Conservation (phyloP, 1,140 invertebrate genomes). For the Drosophila kurseongensis region DNA sequence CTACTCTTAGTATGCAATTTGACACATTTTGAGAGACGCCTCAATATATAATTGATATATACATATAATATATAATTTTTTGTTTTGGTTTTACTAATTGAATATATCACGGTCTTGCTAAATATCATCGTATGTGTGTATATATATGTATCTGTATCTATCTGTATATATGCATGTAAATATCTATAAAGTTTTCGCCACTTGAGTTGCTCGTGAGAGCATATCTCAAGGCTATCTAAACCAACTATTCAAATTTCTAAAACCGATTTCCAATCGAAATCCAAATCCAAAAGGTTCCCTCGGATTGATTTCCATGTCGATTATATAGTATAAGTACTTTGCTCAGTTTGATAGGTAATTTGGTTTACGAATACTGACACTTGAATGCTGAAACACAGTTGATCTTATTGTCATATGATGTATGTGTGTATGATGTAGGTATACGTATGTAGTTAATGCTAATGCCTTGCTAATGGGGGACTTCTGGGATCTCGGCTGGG, state of each 20-base stretch:
- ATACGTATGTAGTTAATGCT: constrained; percentile 37
- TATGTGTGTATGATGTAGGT: constrained; percentile 58
- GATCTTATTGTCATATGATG: constrained; percentile 84
- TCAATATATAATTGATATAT: constrained; percentile 71
- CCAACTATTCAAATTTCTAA: constrained; percentile 67
- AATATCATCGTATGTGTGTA: constrained; percentile 79
- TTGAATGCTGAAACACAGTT: constrained; percentile 83
- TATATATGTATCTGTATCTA: constrained; percentile 54
- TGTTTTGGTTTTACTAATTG: constrained; percentile 70
- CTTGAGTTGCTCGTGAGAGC: constrained; percentile 62
- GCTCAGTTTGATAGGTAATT: constrained; percentile 70
- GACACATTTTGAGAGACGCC: constrained; percentile 69
- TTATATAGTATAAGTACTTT: constrained; percentile 47
- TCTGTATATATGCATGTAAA: constrained; percentile 60
- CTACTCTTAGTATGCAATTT: constrained; percentile 64
- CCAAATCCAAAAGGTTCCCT: constrained; percentile 44
- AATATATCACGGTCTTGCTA: constrained; percentile 82
- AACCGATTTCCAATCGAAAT: constrained; percentile 34
- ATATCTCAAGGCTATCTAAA: constrained; percentile 62
- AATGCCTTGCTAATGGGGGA: constrained; percentile 57
- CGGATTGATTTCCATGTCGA: constrained; percentile 9
- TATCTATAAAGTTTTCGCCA: constrained; percentile 75
- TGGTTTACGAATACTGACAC: constrained; percentile 82
- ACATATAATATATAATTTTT: constrained; percentile 72
- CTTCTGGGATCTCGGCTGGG: constrained; percentile 20